Conservation (phyloP, 2,797 vertebrate species). For the Rhabdomys pumilio region DNA sequence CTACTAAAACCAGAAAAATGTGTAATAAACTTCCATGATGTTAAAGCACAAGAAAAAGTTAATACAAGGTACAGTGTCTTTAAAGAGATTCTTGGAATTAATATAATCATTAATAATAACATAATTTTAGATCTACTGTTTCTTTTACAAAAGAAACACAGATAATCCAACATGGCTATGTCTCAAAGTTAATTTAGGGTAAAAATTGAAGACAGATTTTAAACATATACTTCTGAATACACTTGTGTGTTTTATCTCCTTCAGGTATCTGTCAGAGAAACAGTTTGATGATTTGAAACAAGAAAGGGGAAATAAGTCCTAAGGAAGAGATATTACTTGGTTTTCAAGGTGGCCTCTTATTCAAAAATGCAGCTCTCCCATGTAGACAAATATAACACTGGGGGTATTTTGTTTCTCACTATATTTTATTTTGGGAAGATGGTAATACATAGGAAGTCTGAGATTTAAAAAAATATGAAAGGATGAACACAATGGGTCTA, state of each 20-base stretch:
- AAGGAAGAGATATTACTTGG: neutral
- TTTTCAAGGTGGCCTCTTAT: neutral
- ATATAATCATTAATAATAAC: neutral
- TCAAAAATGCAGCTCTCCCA: neutral
- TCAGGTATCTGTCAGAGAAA: neutral
- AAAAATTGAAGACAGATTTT: neutral
- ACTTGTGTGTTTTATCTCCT: neutral
- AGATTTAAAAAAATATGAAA: neutral
- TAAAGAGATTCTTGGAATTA: constrained; percentile 20
- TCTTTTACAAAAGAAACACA: constrained; percentile 2
- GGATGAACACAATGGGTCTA: neutral
- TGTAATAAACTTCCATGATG: neutral
- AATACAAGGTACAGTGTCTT: neutral
- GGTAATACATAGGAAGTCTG: neutral
- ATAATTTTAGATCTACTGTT: neutral
- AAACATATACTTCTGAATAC: neutral
- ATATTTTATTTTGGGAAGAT: neutral
- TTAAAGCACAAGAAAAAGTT: constrained; percentile 30
- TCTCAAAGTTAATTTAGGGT: constrained; percentile 44
- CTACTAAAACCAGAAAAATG: neutral
- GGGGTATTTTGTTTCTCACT: neutral
- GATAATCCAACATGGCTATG: neutral
- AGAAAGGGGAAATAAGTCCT: neutral
- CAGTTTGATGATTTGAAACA: neutral
- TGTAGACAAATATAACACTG: neutral